These are phyloP conservation scores for Beroe forskalii DNA, from an alignment of 37 sponge, comb jelly and placozoan species.

Conservation along the genomic window DNA sequence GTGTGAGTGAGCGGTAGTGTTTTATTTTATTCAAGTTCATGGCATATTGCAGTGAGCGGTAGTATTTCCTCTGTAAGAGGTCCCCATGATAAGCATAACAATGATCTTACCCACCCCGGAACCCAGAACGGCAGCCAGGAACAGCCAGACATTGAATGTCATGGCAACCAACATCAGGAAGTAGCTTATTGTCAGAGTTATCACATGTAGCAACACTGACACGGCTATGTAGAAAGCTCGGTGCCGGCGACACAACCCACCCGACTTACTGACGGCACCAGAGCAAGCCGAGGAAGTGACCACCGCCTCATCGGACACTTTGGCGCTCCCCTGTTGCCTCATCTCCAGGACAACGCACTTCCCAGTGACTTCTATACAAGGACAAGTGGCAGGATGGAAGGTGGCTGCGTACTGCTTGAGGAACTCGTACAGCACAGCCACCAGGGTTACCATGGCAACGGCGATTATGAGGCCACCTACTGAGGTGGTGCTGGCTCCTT, in stretches of 20 bases:
- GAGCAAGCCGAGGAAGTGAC: not conserved
- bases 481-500: slow-evolving; percentile 46
- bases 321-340: not conserved
- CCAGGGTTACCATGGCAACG: not conserved
- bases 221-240: slow-evolving; percentile 10
- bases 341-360: not conserved
- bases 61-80: not conserved
- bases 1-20: too few species aligned
- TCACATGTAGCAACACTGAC: slow-evolving; percentile 68
- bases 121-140: slow-evolving; percentile 81
- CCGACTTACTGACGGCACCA: too few species aligned
- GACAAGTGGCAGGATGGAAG: not conserved
- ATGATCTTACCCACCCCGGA: slow-evolving; percentile 80
- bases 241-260: not conserved
- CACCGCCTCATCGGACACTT: not conserved
- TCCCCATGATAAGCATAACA: not conserved
- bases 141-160: slow-evolving; percentile 93
- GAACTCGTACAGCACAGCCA: slow-evolving; percentile 15
- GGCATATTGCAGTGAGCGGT: slow-evolving; percentile 18
- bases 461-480: not conserved
- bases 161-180: slow-evolving; percentile 87
- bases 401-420: not conserved
- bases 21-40: too few species aligned
- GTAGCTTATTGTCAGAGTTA: slow-evolving; percentile 80
- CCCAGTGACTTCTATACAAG: not conserved